Base-by-base conservation (phyloP, 2,797 vertebrate species). In the Sandelia bainsii region DNA sequence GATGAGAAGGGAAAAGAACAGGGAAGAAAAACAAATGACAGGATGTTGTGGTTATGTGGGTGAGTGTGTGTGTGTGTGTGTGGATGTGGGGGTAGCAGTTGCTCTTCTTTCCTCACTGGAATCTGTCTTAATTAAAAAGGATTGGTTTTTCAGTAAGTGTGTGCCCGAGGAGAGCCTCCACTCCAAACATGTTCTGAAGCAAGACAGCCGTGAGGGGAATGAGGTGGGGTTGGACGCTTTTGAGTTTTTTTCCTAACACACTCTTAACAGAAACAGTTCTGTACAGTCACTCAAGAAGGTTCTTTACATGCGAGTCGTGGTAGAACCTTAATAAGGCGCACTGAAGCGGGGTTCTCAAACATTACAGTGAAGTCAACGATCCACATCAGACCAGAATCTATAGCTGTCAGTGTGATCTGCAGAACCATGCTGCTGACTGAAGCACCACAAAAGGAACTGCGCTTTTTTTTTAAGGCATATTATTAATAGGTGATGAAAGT, bases 91-190 rank as follows among this genome's bases (percentile, higher is more conserved):
- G 29, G 49, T 23, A 63, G 69, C 34, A 44, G 72, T 70, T 61
- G 87, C 91, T 91, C 81, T 62, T 79, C 57, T 75, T 77, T 69
- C 77, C 89, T 92, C 80, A 62, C 82, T 87, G 87, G 88, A 93
- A 92, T 89, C 68, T n/a, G 62, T 90, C 89, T 84, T 87, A 91
- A 94, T 84, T 84, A 88, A 91, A 92, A 89, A 82, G 69, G 83
- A 90, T 81, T 77, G 75, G 69, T 73, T 93, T 90, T 86, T 79
- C 62, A 80, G 72, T 80, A 81, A 84, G 84, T 62, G 78, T 77
- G 77, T 32, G 81, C 82, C 87, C 2, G 62, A 79, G 88, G 77
- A 80, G 56, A 82, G 80, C 61, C 39, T 87, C 81, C 67, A 82
- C 83, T 72, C 69, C 80, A 81, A 86, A 90, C 68, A 83, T 69